Base-by-base conservation (phyloP, 1,140 invertebrate species). In the Manduca sexta region DNA sequence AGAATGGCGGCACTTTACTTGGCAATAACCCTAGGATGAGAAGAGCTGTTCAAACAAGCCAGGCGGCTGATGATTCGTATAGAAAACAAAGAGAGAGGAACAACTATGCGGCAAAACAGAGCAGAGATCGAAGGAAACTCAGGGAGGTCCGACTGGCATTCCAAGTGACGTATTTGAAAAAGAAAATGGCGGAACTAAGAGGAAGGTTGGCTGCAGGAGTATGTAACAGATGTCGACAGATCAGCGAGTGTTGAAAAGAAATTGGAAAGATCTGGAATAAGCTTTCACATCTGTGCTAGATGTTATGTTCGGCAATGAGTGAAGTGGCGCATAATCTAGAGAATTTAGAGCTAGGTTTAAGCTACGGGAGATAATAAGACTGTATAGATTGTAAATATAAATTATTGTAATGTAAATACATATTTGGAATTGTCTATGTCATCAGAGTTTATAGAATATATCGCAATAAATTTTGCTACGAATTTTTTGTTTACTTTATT, bases 61-160 rank as follows among this genome's bases (percentile, higher is more conserved):
- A 79, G 15, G 65, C 76, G n/a, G 64, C 51, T 0, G 62, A 89
- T 12, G 95, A 97, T 69, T 91, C 92, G 0, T 98, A 98, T 70
- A 93, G 92, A 86, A 95, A 97, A 68, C 88, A 95, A 40, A 84
- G 97, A 4, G 90, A 92, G 45, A 97, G 97, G 71, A 98, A 99
- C 74, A 99, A 99, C 75, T 94, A 94, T 56, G 97, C 97, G 0
- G 97, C 97, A 1, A 99, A 98, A 75, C 89, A 95, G 45, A 97
- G 95, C 0, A 87, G 97, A 39, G 97, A 98, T 69, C 91, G 94
- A 0, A 87, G 97, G 41, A 88, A 95, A 62, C 90, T 92, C 7
- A 97, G 98, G 69, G 97, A 98, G 74, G 94, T 98, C 44, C 94
- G 97, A 69, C 94, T 98, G 31, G 95, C 96, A 0, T 93, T 98